Percentiles rank a stretch among this genome's conserved stretches.
Evolutionary conservation across 2,888 invertebrate species (phyloP).

Genomic region (Eupithecia inturbata): DNA sequence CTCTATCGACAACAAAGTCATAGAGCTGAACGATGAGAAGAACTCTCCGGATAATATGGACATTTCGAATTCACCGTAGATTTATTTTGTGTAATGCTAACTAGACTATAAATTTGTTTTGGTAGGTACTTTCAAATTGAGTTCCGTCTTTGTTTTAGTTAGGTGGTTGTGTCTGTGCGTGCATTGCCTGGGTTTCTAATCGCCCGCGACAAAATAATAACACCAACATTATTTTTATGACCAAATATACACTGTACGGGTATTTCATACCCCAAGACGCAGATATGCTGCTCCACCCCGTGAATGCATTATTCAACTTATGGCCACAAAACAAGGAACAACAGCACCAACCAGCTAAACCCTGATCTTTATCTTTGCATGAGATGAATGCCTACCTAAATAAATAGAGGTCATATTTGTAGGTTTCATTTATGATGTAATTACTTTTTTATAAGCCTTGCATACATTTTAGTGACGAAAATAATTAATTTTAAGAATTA

Average conservation of each 20-base stretch:
- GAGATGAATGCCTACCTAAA: background rate
- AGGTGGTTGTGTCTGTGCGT: background rate
- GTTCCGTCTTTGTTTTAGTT: conserved; percentile 17
- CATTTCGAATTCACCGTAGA: conserved; percentile 90
- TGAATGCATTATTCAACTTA: background rate
- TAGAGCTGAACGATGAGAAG: conserved; percentile 81
- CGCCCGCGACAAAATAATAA: background rate
- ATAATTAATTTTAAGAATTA: conserved; percentile 31
- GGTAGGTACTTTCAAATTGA: conserved; percentile 9
- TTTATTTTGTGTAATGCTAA: conserved; percentile 14
- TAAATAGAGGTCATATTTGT: conserved; percentile 3
- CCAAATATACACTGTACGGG: background rate
- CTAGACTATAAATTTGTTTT: conserved; percentile 13
- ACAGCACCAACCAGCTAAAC: background rate
- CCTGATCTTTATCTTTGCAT: background rate
- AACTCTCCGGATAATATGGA: conserved; percentile 90
- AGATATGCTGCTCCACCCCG: no score
- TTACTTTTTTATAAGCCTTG: conserved; percentile 18
- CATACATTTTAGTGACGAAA: conserved; percentile 25
- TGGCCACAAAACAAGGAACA: background rate
- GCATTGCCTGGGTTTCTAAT: background rate
- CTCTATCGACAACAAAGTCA: conserved; percentile 57
- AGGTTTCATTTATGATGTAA: conserved; percentile 12
- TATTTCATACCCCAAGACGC: background rate
- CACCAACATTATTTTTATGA: background rate